Evolutionary conservation across 2,113 vertebrate genomes (phyloP).

Genomic region (Gymnocephalus cernua): DNA sequence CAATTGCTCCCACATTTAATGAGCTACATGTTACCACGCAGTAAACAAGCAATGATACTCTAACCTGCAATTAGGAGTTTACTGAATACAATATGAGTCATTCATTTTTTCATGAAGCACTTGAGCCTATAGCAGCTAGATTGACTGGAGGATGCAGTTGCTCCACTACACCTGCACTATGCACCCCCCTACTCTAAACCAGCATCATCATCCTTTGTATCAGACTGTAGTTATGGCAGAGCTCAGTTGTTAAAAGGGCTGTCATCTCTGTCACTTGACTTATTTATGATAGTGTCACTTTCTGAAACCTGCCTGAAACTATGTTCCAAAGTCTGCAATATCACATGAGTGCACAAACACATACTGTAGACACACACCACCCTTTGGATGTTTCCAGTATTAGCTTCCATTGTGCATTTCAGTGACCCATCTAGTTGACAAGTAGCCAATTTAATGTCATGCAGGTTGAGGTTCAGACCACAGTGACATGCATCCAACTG

Average conservation of each 20-base stretch:
- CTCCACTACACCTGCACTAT: background rate
- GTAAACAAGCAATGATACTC: background rate
- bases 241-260: slow-evolving; percentile 42
- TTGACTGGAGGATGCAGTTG: slow-evolving; percentile 54
- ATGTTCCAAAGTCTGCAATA: background rate
- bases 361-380: background rate
- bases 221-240: slow-evolving; percentile 14
- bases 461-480: slow-evolving; percentile 27
- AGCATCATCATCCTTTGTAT: background rate
- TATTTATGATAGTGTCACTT: slow-evolving; percentile 40
- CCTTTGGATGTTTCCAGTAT: slow-evolving; percentile 9
- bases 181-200: background rate
- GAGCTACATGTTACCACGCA: background rate
- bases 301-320: slow-evolving; percentile 9
- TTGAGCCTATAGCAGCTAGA: slow-evolving; percentile 18
- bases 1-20: slow-evolving; percentile 15
- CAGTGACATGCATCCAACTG: slow-evolving; percentile 14
- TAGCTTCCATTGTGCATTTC: background rate
- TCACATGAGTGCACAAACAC: background rate
- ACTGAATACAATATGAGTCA: background rate
- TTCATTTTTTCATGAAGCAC: slow-evolving; percentile 68
- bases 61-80: background rate
- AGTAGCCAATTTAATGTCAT: slow-evolving; percentile 29
- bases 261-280: slow-evolving; percentile 16
- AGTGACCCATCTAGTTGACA: slow-evolving; percentile 17